Evolutionary conservation across 2,113 vertebrate species (phyloP).

Genomic region (Gavialis gangeticus): DNA sequence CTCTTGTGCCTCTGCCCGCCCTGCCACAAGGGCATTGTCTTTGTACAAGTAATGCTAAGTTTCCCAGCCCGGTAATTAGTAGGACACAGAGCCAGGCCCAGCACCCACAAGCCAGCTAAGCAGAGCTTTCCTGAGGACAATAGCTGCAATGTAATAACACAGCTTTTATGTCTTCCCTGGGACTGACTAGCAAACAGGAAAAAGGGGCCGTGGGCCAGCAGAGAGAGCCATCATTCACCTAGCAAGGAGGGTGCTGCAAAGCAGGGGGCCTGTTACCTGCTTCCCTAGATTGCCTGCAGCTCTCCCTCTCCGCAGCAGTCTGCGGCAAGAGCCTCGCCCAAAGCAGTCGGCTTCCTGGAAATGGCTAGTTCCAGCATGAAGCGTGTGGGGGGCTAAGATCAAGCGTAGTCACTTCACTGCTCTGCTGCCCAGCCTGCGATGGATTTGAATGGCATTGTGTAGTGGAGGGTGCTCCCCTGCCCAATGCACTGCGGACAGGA

Average conservation of each 20-base stretch:
- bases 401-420: too few relatives aligned
- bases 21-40: neutral
- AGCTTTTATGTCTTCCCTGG: neutral
- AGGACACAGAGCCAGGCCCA: neutral
- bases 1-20: neutral
- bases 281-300: neutral
- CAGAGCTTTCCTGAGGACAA: neutral
- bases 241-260: neutral
- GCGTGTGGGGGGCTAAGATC: accelerated
- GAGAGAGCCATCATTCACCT: neutral
- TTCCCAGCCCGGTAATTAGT: neutral
- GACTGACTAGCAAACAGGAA: neutral
- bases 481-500: too few relatives aligned
- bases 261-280: neutral
- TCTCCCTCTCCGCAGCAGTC: neutral
- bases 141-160: neutral
- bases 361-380: neutral
- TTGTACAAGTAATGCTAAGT: accelerated
- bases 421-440: too few relatives aligned
- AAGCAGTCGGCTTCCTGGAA: accelerated
- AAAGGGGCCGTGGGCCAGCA: neutral
- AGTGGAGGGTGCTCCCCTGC: too few relatives aligned
- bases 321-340: accelerated
- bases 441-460: too few relatives aligned
- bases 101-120: neutral